These are phyloP conservation scores for Panthera uncia DNA, from an alignment of 2,113 vertebrate species.

Conservation along the genomic window DNA sequence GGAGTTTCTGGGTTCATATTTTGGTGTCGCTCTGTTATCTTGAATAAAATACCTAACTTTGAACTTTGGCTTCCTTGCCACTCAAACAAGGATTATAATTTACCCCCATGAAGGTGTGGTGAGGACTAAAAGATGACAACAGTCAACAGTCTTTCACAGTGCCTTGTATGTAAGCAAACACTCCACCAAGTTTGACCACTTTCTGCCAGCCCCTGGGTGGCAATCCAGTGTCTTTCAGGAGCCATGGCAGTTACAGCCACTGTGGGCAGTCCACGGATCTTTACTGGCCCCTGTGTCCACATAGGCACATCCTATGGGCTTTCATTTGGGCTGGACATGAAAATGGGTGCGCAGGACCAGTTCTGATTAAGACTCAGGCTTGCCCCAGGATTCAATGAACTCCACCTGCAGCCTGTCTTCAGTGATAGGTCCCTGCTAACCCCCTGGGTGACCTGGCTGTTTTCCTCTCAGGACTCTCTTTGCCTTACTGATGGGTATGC, in stretches of 20 bases:
- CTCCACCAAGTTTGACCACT: accelerated
- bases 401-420: background rate
- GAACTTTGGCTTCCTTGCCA: background rate
- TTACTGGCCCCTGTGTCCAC: background rate
- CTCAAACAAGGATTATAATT: background rate
- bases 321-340: background rate
- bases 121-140: background rate
- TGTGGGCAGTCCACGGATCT: accelerated
- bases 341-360: background rate
- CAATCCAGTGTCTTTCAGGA: too few species aligned
- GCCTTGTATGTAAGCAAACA: background rate
- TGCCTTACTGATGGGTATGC: background rate
- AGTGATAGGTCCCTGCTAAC: background rate
- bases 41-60: background rate
- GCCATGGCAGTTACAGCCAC: background rate
- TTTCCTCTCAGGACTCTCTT: background rate
- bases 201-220: background rate
- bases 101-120: background rate
- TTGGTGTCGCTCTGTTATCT: background rate
- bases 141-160: background rate
- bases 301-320: background rate
- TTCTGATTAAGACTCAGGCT: background rate
- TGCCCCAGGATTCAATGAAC: background rate
- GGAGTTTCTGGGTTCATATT: background rate
- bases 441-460: background rate